Conservation (phyloP, 1,140 invertebrate species). For the Tetranychus cinnabarinus region DNA sequence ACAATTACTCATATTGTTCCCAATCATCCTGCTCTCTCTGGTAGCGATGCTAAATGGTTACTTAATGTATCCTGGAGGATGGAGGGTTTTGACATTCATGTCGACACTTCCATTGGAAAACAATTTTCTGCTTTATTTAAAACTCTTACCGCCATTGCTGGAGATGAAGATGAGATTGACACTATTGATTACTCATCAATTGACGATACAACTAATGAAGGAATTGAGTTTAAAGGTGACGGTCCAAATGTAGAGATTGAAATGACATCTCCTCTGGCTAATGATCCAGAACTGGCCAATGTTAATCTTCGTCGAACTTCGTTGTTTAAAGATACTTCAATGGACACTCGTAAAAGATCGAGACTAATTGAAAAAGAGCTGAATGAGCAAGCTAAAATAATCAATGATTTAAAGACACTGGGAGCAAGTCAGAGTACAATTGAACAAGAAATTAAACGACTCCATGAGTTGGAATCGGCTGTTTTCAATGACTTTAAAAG, state of each 20-base stretch:
- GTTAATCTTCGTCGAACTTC: constrained; percentile 36
- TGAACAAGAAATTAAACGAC: constrained; percentile 61
- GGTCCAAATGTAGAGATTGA: not conserved
- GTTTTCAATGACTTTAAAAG: constrained; percentile 52
- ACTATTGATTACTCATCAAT: constrained; percentile 10
- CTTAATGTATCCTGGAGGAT: constrained; percentile 95
- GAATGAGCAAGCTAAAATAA: constrained; percentile 81
- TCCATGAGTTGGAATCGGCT: constrained; percentile 72
- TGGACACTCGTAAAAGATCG: constrained; percentile 67
- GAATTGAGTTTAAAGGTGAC: constrained; percentile 5
- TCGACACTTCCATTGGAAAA: constrained; percentile 87
- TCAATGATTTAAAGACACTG: constrained; percentile 57
- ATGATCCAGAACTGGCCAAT: not conserved
- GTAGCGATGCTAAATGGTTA: constrained; percentile 85
- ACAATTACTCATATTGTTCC: constrained; percentile 45
- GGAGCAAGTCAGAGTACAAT: constrained; percentile 76
- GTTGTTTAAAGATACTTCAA: constrained; percentile 56
- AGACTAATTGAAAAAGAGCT: constrained; percentile 90
- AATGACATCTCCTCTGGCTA: not conserved
- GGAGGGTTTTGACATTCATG: constrained; percentile 91
- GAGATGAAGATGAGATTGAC: constrained; percentile 23
- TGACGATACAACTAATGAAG: constrained; percentile 3
- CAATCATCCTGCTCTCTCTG: not conserved
- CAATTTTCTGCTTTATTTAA: constrained; percentile 74
- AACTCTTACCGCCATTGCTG: constrained; percentile 76